A percentile compares a stretch with the other conserved stretches of the same genome.
These are phyloP conservation scores for Catharus minimus DNA, from an alignment of 2,113 vertebrate species.

Conservation along the genomic window DNA sequence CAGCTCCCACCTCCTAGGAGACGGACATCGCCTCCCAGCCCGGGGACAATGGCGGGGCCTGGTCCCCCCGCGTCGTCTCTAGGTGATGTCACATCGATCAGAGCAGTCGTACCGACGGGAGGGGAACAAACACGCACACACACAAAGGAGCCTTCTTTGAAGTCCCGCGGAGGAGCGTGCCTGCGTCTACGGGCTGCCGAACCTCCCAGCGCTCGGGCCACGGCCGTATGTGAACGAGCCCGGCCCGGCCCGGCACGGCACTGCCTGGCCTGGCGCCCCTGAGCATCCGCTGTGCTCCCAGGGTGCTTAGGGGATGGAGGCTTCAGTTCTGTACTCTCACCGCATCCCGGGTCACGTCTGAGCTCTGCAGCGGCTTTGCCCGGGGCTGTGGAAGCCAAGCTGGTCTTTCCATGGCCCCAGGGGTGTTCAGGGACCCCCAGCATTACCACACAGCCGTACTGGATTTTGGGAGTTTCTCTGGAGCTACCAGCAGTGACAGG, in stretches of 20 bases:
- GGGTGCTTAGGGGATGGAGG: accelerated
- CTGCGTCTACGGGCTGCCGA: constrained; percentile 51
- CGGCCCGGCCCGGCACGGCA: too few species aligned
- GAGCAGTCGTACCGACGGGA: constrained; percentile 79
- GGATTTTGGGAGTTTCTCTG: accelerated
- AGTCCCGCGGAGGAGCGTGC: constrained; percentile 80
- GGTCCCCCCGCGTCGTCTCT: constrained; percentile 75
- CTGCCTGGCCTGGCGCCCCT: not conserved
- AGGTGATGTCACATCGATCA: constrained; percentile 84
- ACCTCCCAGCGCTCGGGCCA: not conserved
- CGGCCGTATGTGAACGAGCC: not conserved
- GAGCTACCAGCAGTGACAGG: not conserved
- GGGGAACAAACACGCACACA: constrained; percentile 65
- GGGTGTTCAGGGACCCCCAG: accelerated
- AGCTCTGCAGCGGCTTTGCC: not conserved
- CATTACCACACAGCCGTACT: accelerated
- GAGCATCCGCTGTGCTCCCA: accelerated
- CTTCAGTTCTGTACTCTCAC: accelerated
- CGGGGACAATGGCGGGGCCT: constrained; percentile 79
- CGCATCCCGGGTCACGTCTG: accelerated
- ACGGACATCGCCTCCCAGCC: constrained; percentile 86
- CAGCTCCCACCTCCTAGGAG: constrained; percentile 85
- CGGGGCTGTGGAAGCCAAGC: not conserved
- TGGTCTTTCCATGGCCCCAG: accelerated
- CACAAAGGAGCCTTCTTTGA: constrained; percentile 75